These are phyloP conservation scores for Xyrichtys novacula DNA, from an alignment of 2,797 vertebrate genomes.

Conservation along the genomic window DNA sequence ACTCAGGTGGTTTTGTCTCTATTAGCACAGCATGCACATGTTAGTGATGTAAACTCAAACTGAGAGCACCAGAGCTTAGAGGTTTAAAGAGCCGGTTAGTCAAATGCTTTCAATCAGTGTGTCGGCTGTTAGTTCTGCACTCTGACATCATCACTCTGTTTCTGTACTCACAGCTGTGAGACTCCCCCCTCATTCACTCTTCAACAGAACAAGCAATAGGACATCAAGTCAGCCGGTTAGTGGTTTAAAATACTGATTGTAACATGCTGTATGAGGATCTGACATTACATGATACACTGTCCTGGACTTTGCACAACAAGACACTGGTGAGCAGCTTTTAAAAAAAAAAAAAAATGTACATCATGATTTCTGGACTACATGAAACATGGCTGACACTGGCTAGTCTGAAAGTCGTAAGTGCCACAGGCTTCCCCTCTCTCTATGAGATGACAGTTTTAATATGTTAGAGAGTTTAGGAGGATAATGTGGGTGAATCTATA, in stretches of 20 bases:
- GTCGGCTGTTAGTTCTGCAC: constrained; percentile 11
- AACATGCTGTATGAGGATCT: constrained; percentile 3
- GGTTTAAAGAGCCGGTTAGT: constrained; percentile 16
- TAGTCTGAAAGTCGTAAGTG: no score
- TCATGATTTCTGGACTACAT: no score
- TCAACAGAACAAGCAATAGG: constrained; percentile 70
- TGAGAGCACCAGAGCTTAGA: background rate
- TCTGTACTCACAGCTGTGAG: constrained; percentile 72
- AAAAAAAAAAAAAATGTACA: no score
- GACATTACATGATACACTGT: background rate
- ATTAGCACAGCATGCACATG: constrained; percentile 19
- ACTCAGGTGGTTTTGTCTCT: background rate
- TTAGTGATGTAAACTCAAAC: constrained; percentile 13
- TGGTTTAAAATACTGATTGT: background rate
- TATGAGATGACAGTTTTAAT: background rate
- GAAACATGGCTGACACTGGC: no score
- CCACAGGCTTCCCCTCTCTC: no score
- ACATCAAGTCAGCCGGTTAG: constrained; percentile 37
- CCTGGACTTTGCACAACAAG: no score
- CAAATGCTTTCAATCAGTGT: background rate
- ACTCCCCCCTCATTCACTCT: constrained; percentile 64
- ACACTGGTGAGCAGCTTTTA: no score
- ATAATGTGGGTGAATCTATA: background rate
- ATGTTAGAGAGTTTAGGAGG: background rate
- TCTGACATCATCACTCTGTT: constrained; percentile 27